phyloP scores from a whole-genome alignment of 2,888 invertebrate genomes.

The Gastrophysa polygoni region DNA sequence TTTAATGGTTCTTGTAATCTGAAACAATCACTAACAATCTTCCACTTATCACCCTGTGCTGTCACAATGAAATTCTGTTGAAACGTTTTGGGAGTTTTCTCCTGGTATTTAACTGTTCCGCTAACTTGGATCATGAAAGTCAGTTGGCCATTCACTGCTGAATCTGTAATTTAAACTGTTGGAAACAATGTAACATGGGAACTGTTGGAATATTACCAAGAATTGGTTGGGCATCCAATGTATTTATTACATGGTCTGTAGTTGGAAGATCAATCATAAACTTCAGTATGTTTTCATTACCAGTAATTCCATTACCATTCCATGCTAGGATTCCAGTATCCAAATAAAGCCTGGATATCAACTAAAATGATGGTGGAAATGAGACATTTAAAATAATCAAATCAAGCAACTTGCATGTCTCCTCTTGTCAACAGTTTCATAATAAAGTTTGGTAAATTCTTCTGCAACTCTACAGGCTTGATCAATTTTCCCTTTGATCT shows the following conservation, averaged over 20 bases:
- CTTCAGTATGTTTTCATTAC: constrained; percentile 82
- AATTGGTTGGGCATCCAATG: constrained; percentile 88
- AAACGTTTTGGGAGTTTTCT: constrained; percentile 69
- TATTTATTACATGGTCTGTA: constrained; percentile 76
- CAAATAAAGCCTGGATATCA: constrained; percentile 81
- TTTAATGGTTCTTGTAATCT: constrained; percentile 70
- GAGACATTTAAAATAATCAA: constrained; percentile 13
- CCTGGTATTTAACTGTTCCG: constrained; percentile 78
- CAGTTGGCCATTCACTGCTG: constrained; percentile 75
- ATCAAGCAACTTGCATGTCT: constrained; percentile 69
- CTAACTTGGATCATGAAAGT: constrained; percentile 84
- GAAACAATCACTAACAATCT: constrained; percentile 89
- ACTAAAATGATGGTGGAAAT: constrained; percentile 55
- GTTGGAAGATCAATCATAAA: constrained; percentile 84
- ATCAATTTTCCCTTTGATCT: constrained; percentile 69
- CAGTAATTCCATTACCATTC: constrained; percentile 89
- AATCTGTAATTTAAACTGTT: constrained; percentile 61
- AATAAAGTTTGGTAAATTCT: constrained; percentile 88
- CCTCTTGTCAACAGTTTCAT: constrained; percentile 85
- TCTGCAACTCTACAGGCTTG: constrained; percentile 85
- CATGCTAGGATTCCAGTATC: constrained; percentile 85
- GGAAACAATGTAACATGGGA: not conserved
- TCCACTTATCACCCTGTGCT: constrained; percentile 90
- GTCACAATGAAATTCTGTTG: constrained; percentile 88
- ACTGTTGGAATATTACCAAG: constrained; percentile 57